phyloP scores from a whole-genome alignment of 2,888 invertebrate genomes.

The Crossocerus cetratus region DNA sequence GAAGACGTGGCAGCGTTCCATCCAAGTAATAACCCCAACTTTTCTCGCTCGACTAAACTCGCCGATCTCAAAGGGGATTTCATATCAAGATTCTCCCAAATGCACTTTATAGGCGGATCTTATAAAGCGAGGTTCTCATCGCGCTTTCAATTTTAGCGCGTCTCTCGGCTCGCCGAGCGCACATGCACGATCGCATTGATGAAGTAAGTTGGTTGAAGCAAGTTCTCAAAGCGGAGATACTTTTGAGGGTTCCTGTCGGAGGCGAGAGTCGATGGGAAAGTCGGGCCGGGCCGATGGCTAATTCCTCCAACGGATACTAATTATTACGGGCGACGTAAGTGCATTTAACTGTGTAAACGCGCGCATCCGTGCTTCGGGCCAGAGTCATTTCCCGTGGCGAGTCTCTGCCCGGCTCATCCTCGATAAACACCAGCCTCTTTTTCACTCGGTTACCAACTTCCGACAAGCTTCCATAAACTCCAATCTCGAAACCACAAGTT shows the following conservation, averaged over 20 bases:
- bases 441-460: too few relatives aligned
- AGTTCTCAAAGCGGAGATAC: not conserved
- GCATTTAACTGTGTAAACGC: slow-evolving; percentile 40
- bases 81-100: not conserved
- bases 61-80: too few relatives aligned
- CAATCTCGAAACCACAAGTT: too few relatives aligned
- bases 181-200: not conserved
- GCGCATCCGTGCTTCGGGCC: slow-evolving; percentile 18
- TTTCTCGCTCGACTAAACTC: too few relatives aligned
- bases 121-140: slow-evolving; percentile 20
- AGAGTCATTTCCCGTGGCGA: too few relatives aligned
- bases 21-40: too few relatives aligned
- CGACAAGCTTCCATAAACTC: too few relatives aligned
- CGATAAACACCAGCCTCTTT: too few relatives aligned
- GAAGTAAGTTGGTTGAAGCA: too few relatives aligned
- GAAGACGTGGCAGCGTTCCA: too few relatives aligned
- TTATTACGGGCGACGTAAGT: slow-evolving; percentile 39
- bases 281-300: slow-evolving; percentile 54
- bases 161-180: slow-evolving; percentile 6
- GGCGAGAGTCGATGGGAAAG: slow-evolving; percentile 30
- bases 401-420: too few relatives aligned
- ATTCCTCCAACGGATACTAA: slow-evolving; percentile 68
- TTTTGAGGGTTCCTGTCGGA: not conserved
- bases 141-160: not conserved
- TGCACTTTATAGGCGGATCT: too few relatives aligned